Conservation (phyloP, 2,797 vertebrate genomes). For the Meriones psammophilus region DNA sequence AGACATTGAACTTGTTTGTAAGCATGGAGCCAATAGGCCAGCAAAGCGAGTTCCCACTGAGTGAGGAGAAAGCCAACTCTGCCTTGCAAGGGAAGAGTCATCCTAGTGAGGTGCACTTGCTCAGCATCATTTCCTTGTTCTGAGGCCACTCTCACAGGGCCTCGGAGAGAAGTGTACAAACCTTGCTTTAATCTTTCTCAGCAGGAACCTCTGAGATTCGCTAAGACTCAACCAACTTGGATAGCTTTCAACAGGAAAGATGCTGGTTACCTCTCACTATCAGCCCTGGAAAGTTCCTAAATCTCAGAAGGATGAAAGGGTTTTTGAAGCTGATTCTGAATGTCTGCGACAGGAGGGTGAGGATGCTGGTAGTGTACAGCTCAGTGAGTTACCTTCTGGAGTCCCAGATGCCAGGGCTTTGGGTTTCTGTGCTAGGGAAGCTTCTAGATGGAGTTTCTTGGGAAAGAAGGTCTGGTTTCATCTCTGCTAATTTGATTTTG, state of each 20-base stretch:
- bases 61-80: background rate
- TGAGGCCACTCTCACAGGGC: background rate
- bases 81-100: background rate
- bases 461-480: background rate
- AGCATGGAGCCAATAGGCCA: background rate
- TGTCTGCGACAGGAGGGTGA: background rate
- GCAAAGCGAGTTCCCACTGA: conserved; percentile 12
- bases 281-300: conserved; percentile 26
- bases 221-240: background rate
- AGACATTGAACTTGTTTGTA: conserved; percentile 25
- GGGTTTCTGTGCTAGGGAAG: background rate
- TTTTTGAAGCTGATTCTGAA: conserved; percentile 69
- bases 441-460: conserved; percentile 42
- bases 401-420: background rate
- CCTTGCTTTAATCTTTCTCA: conserved; percentile 12
- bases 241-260: background rate
- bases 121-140: background rate
- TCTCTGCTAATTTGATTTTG: background rate
- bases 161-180: conserved; percentile 11
- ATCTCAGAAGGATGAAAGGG: conserved; percentile 42
- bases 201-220: conserved; percentile 43
- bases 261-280: rapidly evolving
- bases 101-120: background rate
- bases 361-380: background rate
- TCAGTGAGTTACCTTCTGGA: conserved; percentile 7